phyloP scores from a whole-genome alignment of 2,888 invertebrate species.

The Hypselothyrea guttata region DNA sequence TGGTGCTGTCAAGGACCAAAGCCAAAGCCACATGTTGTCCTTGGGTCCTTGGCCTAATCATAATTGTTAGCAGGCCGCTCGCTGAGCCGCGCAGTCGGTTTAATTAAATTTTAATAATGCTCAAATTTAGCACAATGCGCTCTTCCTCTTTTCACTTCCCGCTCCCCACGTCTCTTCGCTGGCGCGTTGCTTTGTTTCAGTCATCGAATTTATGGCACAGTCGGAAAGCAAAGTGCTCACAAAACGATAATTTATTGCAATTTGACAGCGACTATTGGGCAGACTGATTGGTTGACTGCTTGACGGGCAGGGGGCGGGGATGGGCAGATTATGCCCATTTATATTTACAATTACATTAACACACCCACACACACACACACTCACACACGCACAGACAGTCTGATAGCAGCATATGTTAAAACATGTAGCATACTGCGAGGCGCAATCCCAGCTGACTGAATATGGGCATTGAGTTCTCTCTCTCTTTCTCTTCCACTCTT shows the following conservation, averaged over 20 bases:
- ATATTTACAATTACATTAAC: slow-evolving; percentile 34
- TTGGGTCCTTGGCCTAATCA: slow-evolving; percentile 46
- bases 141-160: neutral
- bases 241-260: slow-evolving; percentile 47
- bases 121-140: slow-evolving; percentile 21
- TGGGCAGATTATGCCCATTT: neutral
- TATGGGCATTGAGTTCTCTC: slow-evolving; percentile 47
- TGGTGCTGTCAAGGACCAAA: slow-evolving; percentile 48
- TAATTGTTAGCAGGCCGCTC: slow-evolving; percentile 46
- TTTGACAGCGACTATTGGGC: slow-evolving; percentile 28
- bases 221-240: slow-evolving; percentile 5
- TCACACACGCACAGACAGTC: slow-evolving; percentile 14
- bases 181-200: neutral
- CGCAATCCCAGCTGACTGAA: slow-evolving; percentile 72
- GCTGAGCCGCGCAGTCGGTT: slow-evolving; percentile 51
- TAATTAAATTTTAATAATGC: slow-evolving; percentile 70
- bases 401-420: slow-evolving; percentile 55
- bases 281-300: slow-evolving; percentile 9
- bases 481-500: slow-evolving; percentile 44
- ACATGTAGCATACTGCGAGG: slow-evolving; percentile 59
- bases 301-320: neutral
- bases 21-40: slow-evolving; percentile 9
- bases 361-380: slow-evolving; percentile 12
- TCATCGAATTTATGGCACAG: slow-evolving; percentile 25
- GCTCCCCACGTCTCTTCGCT: neutral